Evolutionary conservation across 2,888 invertebrate genomes (phyloP).

Genomic region (Leucoptera coffeella): DNA sequence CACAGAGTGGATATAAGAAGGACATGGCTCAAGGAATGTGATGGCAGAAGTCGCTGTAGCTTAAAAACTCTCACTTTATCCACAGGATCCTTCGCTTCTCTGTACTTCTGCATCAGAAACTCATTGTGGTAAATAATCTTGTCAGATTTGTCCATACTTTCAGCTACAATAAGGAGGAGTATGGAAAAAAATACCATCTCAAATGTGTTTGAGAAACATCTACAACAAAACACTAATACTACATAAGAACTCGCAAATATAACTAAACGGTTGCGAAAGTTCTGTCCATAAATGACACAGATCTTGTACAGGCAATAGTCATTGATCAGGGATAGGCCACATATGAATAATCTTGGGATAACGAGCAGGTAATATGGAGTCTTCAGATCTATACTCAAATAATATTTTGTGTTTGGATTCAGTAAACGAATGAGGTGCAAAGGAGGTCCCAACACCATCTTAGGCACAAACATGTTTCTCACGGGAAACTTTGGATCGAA

Average conservation of each 20-base stretch:
- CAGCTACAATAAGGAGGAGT: constrained; percentile 66
- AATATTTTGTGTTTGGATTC: constrained; percentile 50
- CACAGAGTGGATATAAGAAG: constrained; percentile 61
- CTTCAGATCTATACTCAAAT: constrained; percentile 55
- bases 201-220: constrained; percentile 84
- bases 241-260: constrained; percentile 83
- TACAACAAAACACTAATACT: constrained; percentile 72
- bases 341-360: constrained; percentile 71
- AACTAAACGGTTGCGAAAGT: constrained; percentile 62
- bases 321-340: constrained; percentile 69
- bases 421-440: constrained; percentile 57
- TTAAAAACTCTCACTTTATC: constrained; percentile 74
- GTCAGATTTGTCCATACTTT: constrained; percentile 66
- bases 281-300: constrained; percentile 66
- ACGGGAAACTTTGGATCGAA: constrained; percentile 80
- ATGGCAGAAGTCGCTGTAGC: constrained; percentile 59
- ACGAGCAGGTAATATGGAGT: constrained; percentile 70
- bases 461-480: constrained; percentile 74
- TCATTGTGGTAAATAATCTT: constrained; percentile 67
- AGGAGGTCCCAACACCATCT: constrained; percentile 67
- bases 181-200: constrained; percentile 77
- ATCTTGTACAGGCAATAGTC: constrained; percentile 79
- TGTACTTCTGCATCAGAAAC: constrained; percentile 64
- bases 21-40: constrained; percentile 65
- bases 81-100: constrained; percentile 58